A percentile compares a stretch with the other conserved stretches of the same genome.
phyloP scores from a whole-genome alignment of 2,888 invertebrate genomes.

The Calameuta filiformis region DNA sequence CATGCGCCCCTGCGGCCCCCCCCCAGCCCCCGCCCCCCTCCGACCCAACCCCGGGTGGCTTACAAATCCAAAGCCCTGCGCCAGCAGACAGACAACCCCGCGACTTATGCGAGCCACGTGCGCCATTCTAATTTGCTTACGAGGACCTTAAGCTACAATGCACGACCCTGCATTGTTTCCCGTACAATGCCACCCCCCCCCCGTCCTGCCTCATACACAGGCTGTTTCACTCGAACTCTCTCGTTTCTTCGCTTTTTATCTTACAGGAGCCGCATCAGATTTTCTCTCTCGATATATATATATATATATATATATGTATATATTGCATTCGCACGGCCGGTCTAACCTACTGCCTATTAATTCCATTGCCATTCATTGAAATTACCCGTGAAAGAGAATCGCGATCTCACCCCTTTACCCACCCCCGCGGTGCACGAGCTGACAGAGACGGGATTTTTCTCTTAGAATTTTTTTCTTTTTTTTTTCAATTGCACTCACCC shows the following conservation, averaged over 20 bases:
- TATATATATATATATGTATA: background rate
- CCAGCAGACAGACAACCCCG: slow-evolving; percentile 43
- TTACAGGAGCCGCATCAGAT: background rate
- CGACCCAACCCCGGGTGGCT: slow-evolving; percentile 29
- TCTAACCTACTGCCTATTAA: too few species aligned
- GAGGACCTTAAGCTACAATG: slow-evolving; percentile 43
- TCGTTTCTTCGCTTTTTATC: background rate
- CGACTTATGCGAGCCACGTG: slow-evolving; percentile 59
- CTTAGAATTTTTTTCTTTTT: too few species aligned
- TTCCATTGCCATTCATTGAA: too few species aligned
- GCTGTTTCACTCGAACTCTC: slow-evolving; percentile 7
- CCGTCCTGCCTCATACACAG: slow-evolving; percentile 12
- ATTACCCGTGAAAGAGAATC: too few species aligned
- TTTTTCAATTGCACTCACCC: too few species aligned
- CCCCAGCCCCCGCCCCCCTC: too few species aligned
- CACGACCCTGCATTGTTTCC: slow-evolving; percentile 22
- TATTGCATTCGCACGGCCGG: too few species aligned
- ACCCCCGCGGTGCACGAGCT: too few species aligned
- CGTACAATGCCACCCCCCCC: slow-evolving; percentile 22
- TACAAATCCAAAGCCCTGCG: slow-evolving; percentile 44
- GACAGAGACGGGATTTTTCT: too few species aligned
- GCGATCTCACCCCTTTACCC: too few species aligned
- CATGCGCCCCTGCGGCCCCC: background rate
- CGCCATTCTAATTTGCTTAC: slow-evolving; percentile 60
- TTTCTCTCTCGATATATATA: slow-evolving; percentile 7